These are phyloP conservation scores for Teleogryllus oceanicus DNA, from an alignment of 2,888 invertebrate species.

Conservation along the genomic window DNA sequence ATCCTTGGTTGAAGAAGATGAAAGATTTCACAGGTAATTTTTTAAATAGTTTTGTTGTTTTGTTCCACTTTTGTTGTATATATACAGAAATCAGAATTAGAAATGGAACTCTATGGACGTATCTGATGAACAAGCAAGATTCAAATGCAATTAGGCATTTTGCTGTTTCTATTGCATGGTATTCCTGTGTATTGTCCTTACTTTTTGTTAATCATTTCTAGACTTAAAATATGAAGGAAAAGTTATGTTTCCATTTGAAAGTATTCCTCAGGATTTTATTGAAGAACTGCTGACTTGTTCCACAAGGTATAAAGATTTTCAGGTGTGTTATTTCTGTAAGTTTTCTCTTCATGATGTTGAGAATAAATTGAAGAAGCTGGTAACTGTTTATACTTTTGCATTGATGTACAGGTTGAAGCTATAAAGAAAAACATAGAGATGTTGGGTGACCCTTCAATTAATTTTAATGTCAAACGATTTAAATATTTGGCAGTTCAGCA, in stretches of 20 bases:
- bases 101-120: too few relatives aligned
- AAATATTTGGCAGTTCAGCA: slow-evolving; percentile 54
- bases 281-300: slow-evolving; percentile 63
- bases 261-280: slow-evolving; percentile 62
- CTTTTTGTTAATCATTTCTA: too few relatives aligned
- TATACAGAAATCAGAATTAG: too few relatives aligned
- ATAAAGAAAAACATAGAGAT: slow-evolving; percentile 29
- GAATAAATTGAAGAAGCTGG: slow-evolving; percentile 20
- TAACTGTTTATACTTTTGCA: slow-evolving; percentile 3
- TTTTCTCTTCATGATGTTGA: not conserved
- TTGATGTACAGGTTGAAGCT: not conserved
- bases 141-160: too few relatives aligned
- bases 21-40: slow-evolving; percentile 39
- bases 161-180: too few relatives aligned
- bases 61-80: not conserved
- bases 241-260: slow-evolving; percentile 57
- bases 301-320: slow-evolving; percentile 62
- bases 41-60: not conserved
- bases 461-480: slow-evolving; percentile 47
- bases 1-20: slow-evolving; percentile 50
- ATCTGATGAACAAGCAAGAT: too few relatives aligned
- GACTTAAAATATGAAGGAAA: slow-evolving; percentile 24
- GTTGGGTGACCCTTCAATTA: not conserved
- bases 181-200: too few relatives aligned
- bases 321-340: slow-evolving; percentile 44